phyloP scores from a whole-genome alignment of 2,888 invertebrate species.

The Cordilura impudica region DNA sequence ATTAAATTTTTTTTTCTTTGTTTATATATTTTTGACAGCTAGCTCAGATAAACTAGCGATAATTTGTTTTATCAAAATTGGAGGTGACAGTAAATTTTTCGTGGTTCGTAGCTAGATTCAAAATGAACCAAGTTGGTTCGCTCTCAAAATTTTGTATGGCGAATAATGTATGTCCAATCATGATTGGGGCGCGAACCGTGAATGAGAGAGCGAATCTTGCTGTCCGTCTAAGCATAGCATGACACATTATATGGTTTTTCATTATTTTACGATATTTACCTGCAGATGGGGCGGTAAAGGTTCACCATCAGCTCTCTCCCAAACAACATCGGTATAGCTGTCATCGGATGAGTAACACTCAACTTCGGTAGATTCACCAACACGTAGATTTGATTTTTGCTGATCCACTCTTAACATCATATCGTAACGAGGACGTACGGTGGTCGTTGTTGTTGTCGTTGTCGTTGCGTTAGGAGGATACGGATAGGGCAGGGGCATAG shows the following conservation, averaged over 20 bases:
- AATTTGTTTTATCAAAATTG: too few species aligned
- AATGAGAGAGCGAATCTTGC: too few species aligned
- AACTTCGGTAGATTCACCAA: constrained; percentile 77
- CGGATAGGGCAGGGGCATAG: constrained; percentile 47
- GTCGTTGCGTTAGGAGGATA: constrained; percentile 49
- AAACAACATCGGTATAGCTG: constrained; percentile 73
- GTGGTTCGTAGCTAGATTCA: too few species aligned
- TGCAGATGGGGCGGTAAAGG: constrained; percentile 73
- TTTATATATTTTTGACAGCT: too few species aligned
- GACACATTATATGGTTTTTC: not conserved
- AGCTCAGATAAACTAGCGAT: too few species aligned
- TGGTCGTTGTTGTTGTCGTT: constrained; percentile 57
- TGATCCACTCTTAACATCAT: constrained; percentile 75
- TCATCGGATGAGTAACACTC: constrained; percentile 76
- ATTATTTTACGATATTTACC: constrained; percentile 65
- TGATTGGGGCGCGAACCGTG: too few species aligned
- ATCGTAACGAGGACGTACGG: constrained; percentile 66
- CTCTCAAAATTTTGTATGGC: too few species aligned
- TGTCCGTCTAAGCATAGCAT: too few species aligned
- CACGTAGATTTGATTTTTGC: constrained; percentile 71
- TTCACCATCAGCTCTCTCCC: constrained; percentile 75
- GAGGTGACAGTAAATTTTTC: too few species aligned
- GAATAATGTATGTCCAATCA: too few species aligned
- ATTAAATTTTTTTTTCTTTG: too few species aligned
- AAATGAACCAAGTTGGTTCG: too few species aligned